phyloP scores from a whole-genome alignment of 2,113 vertebrate species.

The Sceloporus undulatus region DNA sequence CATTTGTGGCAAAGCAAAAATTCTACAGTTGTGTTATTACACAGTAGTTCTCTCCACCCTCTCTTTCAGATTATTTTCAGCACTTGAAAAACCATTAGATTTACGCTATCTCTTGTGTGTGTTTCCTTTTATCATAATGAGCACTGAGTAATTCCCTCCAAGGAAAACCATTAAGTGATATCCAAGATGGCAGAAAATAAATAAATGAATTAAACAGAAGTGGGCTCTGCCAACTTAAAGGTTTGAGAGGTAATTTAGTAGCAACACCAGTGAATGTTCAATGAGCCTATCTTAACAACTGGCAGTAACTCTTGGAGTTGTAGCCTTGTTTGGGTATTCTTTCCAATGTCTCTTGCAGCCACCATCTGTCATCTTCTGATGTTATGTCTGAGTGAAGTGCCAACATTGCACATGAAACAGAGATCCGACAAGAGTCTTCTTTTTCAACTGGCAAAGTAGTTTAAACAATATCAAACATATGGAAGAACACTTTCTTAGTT shows the following conservation, averaged over 20 bases:
- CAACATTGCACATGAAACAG: background rate
- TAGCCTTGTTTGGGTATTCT: background rate
- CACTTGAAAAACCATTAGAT: background rate
- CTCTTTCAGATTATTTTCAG: background rate
- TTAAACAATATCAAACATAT: background rate
- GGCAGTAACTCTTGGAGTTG: background rate
- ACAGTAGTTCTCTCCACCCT: background rate
- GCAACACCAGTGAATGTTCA: background rate
- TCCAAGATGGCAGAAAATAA: background rate
- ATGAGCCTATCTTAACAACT: background rate
- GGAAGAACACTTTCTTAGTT: background rate
- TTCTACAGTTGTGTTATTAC: background rate
- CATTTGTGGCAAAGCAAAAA: background rate
- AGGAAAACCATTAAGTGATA: background rate
- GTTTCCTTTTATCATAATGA: background rate
- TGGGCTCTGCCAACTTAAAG: background rate
- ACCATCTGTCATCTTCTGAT: background rate
- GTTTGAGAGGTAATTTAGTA: background rate
- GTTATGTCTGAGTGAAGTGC: background rate
- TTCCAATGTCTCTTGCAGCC: background rate
- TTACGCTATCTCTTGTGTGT: background rate
- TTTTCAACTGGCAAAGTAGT: background rate
- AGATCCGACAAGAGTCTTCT: background rate
- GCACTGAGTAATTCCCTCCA: background rate
- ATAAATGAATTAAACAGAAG: background rate